A percentile compares a stretch with the other conserved stretches of the same genome.
These are phyloP conservation scores for Trypoxylon attenuatum DNA, from an alignment of 2,888 invertebrate genomes.

Conservation along the genomic window DNA sequence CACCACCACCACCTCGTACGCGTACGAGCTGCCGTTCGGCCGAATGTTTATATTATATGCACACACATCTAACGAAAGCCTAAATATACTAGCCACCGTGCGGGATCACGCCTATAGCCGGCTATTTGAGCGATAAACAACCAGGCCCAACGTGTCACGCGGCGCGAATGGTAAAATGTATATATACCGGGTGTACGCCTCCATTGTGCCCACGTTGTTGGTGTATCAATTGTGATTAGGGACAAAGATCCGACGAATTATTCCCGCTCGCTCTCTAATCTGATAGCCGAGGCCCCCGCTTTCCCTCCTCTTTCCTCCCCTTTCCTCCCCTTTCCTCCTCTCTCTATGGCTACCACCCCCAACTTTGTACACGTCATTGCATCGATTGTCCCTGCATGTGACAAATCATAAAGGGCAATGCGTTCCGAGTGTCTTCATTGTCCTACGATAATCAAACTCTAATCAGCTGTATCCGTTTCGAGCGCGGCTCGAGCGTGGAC, in stretches of 20 bases:
- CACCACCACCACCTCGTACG: slow-evolving; percentile 2
- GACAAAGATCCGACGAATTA: slow-evolving; percentile 62
- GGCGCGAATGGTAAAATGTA: slow-evolving; percentile 58
- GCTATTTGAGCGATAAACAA: slow-evolving; percentile 61
- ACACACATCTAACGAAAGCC: slow-evolving; percentile 58
- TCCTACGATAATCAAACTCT: slow-evolving; percentile 50
- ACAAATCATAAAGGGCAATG: slow-evolving; percentile 58
- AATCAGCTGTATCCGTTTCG: slow-evolving; percentile 39
- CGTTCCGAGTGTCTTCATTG: slow-evolving; percentile 55
- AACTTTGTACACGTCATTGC: slow-evolving; percentile 54
- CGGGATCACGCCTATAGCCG: slow-evolving; percentile 58
- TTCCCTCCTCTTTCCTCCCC: not conserved
- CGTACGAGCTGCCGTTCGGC: slow-evolving; percentile 50
- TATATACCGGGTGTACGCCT: slow-evolving; percentile 58
- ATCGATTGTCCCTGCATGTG: slow-evolving; percentile 59
- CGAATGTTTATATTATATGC: slow-evolving; percentile 58
- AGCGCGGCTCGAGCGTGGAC: slow-evolving; percentile 15
- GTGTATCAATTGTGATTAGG: slow-evolving; percentile 62
- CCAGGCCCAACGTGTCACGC: slow-evolving; percentile 53
- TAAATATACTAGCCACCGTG: slow-evolving; percentile 59
- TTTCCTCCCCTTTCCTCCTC: not conserved
- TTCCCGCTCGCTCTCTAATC: slow-evolving; percentile 59
- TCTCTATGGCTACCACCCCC: not conserved
- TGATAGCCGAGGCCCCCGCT: slow-evolving; percentile 51
- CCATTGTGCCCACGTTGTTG: slow-evolving; percentile 56